phyloP scores from a whole-genome alignment of 2,888 invertebrate species.

The Camponotus fellah region DNA sequence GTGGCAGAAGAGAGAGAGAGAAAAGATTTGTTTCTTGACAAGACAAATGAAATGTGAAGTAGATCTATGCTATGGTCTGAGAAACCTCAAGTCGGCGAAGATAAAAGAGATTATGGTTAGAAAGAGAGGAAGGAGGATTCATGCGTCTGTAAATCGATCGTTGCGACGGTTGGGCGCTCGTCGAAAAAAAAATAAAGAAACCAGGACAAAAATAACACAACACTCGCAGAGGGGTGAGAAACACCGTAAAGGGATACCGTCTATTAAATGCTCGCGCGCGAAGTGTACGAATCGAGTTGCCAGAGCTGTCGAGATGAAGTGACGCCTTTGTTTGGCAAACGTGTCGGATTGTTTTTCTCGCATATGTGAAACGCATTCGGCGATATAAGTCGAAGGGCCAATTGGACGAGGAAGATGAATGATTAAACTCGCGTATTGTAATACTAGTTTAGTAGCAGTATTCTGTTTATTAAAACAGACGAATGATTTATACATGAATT shows the following conservation, averaged over 20 bases:
- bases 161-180: slow-evolving; percentile 64
- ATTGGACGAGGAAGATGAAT: slow-evolving; percentile 2
- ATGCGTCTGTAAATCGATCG: slow-evolving; percentile 74
- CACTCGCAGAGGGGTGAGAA: slow-evolving; percentile 48
- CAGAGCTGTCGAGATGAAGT: slow-evolving; percentile 49
- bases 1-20: neutral
- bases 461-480: neutral
- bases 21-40: slow-evolving; percentile 62
- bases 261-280: slow-evolving; percentile 54
- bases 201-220: slow-evolving; percentile 62
- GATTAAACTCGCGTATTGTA: neutral
- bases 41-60: slow-evolving; percentile 79
- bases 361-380: slow-evolving; percentile 7
- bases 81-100: slow-evolving; percentile 77
- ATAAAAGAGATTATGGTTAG: slow-evolving; percentile 75
- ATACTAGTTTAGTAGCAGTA: too few species aligned
- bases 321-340: slow-evolving; percentile 29
- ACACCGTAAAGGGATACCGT: slow-evolving; percentile 57
- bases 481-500: neutral
- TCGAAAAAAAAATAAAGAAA: slow-evolving; percentile 68
- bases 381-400: slow-evolving; percentile 9
- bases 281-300: slow-evolving; percentile 34
- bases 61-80: slow-evolving; percentile 75
- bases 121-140: slow-evolving; percentile 54
- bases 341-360: slow-evolving; percentile 43